Conservation (phyloP, 2,888 invertebrate genomes). For the Cephus nigrinus region DNA sequence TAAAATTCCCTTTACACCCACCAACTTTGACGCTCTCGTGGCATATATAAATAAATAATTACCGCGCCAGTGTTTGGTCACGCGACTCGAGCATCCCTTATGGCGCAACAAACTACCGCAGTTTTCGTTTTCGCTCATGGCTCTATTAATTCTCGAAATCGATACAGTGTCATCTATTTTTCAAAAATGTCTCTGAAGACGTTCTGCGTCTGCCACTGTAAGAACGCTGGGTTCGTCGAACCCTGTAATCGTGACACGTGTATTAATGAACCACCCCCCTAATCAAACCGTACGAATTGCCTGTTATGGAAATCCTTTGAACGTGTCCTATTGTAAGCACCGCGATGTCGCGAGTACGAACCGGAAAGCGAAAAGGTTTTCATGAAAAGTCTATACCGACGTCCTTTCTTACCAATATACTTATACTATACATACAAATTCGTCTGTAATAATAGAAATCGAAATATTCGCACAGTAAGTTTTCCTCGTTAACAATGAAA, state of each 20-base stretch:
- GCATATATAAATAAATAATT: constrained; percentile 12
- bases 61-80: constrained; percentile 16
- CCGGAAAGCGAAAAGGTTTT: background rate
- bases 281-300: background rate
- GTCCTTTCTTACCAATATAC: background rate
- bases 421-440: background rate
- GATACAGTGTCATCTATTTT: background rate
- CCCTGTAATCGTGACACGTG: background rate
- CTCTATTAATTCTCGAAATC: background rate
- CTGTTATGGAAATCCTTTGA: background rate
- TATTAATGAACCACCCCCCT: background rate
- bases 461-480: background rate
- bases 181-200: background rate
- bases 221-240: background rate
- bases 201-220: background rate
- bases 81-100: background rate
- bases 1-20: background rate
- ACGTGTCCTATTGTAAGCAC: background rate
- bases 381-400: background rate
- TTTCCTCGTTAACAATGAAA: background rate
- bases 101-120: background rate
- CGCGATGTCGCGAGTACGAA: background rate
- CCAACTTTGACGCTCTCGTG: background rate
- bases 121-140: background rate
- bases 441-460: background rate